Percentiles rank a stretch among this genome's conserved stretches.
Conservation (phyloP, 2,888 invertebrate genomes). For the Microdon myrmicae region DNA sequence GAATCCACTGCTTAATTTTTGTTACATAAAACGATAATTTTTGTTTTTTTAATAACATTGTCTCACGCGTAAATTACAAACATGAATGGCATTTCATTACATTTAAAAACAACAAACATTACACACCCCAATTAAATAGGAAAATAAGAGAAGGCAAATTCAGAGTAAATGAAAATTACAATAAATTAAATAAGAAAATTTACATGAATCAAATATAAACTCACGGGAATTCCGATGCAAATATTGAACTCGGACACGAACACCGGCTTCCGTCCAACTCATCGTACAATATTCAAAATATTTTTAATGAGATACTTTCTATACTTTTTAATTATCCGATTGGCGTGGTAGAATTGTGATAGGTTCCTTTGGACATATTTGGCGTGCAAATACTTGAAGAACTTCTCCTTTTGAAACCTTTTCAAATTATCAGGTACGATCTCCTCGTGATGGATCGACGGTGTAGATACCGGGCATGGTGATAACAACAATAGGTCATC, state of each 20-base stretch:
- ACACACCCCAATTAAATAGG: too few species aligned
- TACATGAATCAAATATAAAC: too few species aligned
- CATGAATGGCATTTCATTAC: too few species aligned
- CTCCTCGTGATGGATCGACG: constrained; percentile 64
- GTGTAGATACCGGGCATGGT: constrained; percentile 29
- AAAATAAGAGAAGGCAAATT: too few species aligned
- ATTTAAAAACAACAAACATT: too few species aligned
- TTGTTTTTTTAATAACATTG: too few species aligned
- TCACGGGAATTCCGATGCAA: too few species aligned
- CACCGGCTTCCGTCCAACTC: constrained; percentile 7
- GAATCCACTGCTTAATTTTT: too few species aligned
- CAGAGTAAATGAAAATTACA: too few species aligned
- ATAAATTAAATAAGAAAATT: too few species aligned
- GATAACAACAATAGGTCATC: constrained; percentile 25
- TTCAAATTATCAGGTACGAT: constrained; percentile 62
- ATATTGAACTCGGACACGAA: neutral
- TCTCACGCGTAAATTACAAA: too few species aligned
- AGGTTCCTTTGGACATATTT: constrained; percentile 64
- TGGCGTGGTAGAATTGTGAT: constrained; percentile 62
- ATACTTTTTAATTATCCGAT: constrained; percentile 64
- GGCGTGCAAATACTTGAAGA: constrained; percentile 63
- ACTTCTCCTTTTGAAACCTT: constrained; percentile 59
- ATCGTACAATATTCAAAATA: constrained; percentile 46
- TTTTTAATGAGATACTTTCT: constrained; percentile 55
- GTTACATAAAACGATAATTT: too few species aligned